These are phyloP conservation scores for Tyria jacobaeae DNA, from an alignment of 2,888 invertebrate genomes.

Conservation along the genomic window DNA sequence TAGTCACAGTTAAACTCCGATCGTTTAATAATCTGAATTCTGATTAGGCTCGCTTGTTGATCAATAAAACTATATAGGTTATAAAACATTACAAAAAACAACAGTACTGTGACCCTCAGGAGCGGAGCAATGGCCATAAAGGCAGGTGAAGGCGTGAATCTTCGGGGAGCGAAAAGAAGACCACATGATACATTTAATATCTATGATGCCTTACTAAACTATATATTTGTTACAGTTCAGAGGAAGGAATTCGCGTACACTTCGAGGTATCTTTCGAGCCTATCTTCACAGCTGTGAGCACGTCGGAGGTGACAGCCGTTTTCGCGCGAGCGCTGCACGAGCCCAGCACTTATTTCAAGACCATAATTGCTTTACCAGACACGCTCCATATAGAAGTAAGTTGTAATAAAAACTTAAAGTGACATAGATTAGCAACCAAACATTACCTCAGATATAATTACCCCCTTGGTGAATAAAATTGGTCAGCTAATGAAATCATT, in stretches of 20 bases:
- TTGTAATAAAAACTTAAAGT: not conserved
- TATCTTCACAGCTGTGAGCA: slow-evolving; percentile 88
- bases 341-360: slow-evolving; percentile 71
- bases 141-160: too few relatives aligned
- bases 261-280: slow-evolving; percentile 95
- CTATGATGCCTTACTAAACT: slow-evolving; percentile 10
- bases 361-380: slow-evolving; percentile 68
- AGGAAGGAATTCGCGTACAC: slow-evolving; percentile 91
- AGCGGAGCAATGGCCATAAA: too few relatives aligned
- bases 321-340: slow-evolving; percentile 88
- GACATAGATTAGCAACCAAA: too few relatives aligned
- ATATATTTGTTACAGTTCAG: slow-evolving; percentile 55
- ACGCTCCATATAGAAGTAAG: slow-evolving; percentile 77
- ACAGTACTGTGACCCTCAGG: too few relatives aligned
- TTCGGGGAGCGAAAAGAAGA: too few relatives aligned
- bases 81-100: too few relatives aligned
- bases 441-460: too few relatives aligned
- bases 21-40: not conserved
- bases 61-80: too few relatives aligned
- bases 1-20: not conserved
- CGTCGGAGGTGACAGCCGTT: slow-evolving; percentile 88
- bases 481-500: too few relatives aligned
- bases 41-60: too few relatives aligned
- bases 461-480: too few relatives aligned
- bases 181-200: not conserved